phyloP scores from a whole-genome alignment of 2,888 invertebrate species.

The Antitype chi region DNA sequence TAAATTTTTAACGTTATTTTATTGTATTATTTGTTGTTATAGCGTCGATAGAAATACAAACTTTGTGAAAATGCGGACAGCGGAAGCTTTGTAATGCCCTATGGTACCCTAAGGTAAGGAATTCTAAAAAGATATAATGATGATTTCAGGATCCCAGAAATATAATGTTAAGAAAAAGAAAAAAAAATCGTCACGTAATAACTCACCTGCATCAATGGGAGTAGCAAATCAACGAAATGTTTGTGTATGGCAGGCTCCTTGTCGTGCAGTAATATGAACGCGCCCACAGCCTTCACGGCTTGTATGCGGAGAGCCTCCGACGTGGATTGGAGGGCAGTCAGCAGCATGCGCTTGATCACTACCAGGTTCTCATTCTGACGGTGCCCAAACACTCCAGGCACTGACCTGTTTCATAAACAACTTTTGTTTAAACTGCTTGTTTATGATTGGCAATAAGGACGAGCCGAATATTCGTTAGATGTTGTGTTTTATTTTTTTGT shows the following conservation, averaged over 20 bases:
- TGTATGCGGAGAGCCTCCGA: constrained; percentile 94
- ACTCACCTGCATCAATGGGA: constrained; percentile 93
- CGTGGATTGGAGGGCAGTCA: constrained; percentile 94
- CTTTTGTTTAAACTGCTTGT: not conserved
- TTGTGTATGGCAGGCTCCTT: constrained; percentile 97
- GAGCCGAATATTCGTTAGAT: no score
- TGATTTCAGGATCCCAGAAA: not conserved
- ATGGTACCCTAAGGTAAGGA: no score
- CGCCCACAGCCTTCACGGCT: constrained; percentile 95
- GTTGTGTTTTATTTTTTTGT: no score
- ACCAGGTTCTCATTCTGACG: constrained; percentile 97
- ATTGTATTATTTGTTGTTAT: no score
- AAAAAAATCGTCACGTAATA: not conserved
- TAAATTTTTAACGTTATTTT: no score
- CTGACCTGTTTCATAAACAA: constrained; percentile 91
- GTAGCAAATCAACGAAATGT: constrained; percentile 96
- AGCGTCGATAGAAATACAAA: no score
- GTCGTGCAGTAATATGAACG: constrained; percentile 98
- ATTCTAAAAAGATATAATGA: not conserved
- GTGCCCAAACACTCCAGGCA: constrained; percentile 99
- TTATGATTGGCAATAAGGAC: not conserved
- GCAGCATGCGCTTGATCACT: constrained; percentile 98
- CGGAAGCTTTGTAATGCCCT: no score
- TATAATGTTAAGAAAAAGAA: not conserved
- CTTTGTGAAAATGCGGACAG: no score